A percentile compares a stretch with the other conserved stretches of the same genome.
phyloP scores from a whole-genome alignment of 2,888 invertebrate genomes.

The Drosophila quinaria region DNA sequence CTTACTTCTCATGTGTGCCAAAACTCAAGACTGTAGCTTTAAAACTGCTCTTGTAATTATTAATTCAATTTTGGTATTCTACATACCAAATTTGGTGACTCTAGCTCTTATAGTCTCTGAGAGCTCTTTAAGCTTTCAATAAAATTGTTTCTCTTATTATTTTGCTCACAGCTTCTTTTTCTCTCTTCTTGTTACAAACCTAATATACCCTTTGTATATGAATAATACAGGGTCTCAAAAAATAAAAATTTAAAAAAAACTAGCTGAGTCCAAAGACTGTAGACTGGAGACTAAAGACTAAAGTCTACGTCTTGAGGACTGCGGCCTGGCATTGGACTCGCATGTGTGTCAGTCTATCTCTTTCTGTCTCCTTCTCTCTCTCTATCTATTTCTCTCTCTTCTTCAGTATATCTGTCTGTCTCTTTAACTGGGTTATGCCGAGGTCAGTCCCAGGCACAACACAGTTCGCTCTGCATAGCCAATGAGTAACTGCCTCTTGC shows the following conservation, averaged over 20 bases:
- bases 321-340: constrained; percentile 62
- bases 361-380: background rate
- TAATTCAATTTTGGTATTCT: no score
- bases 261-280: background rate
- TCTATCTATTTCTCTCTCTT: background rate
- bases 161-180: background rate
- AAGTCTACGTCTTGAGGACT: constrained; percentile 44
- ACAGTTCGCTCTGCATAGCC: constrained; percentile 52
- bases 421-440: constrained; percentile 63
- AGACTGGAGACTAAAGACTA: constrained; percentile 25
- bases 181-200: background rate
- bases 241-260: background rate
- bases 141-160: no score
- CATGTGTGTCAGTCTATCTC: constrained; percentile 32
- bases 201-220: background rate
- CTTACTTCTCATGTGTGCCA: no score
- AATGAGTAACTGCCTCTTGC: constrained; percentile 62
- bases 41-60: no score
- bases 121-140: no score
- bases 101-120: no score
- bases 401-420: constrained; percentile 16
- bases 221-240: background rate
- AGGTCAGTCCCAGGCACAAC: constrained; percentile 49
- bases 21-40: no score
- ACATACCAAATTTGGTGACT: no score